A percentile compares a stretch with the other conserved stretches of the same genome.
These are phyloP conservation scores for Drosophila meridionalis DNA, from an alignment of 2,888 invertebrate species.

Conservation along the genomic window DNA sequence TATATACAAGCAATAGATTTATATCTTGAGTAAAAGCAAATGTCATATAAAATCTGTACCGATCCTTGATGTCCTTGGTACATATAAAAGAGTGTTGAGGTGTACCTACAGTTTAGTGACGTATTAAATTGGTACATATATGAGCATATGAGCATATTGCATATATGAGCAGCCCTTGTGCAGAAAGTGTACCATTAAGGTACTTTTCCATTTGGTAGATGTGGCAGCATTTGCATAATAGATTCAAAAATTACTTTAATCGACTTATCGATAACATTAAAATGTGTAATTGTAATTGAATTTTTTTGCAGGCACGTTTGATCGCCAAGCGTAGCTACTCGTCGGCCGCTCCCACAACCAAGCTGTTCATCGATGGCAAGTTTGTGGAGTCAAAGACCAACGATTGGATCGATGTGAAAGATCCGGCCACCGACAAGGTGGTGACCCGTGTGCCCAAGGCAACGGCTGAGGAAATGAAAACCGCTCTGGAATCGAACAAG, in stretches of 20 bases:
- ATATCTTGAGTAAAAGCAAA: background rate
- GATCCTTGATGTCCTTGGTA: background rate
- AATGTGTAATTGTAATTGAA: background rate
- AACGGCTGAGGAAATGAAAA: constrained; percentile 94
- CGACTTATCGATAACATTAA: constrained; percentile 21
- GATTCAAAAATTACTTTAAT: background rate
- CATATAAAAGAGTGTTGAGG: background rate
- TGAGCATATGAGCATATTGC: no score
- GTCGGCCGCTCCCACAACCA: constrained; percentile 90
- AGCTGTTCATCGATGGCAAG: constrained; percentile 98
- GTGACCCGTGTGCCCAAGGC: constrained; percentile 94
- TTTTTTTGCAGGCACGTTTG: constrained; percentile 69
- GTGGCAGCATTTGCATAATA: constrained; percentile 3
- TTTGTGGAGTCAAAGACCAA: constrained; percentile 96
- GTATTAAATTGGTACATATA: background rate
- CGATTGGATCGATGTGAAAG: constrained; percentile 97
- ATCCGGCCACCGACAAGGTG: constrained; percentile 96
- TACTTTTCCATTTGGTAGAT: background rate
- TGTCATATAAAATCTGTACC: background rate
- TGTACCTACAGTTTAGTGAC: background rate
- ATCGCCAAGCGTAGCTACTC: constrained; percentile 85
- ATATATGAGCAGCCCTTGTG: background rate
- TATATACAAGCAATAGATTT: background rate
- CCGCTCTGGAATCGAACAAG: constrained; percentile 94
- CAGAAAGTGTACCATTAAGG: background rate